Conservation (phyloP, 1,140 invertebrate genomes). For the Anoplophora glabripennis region DNA sequence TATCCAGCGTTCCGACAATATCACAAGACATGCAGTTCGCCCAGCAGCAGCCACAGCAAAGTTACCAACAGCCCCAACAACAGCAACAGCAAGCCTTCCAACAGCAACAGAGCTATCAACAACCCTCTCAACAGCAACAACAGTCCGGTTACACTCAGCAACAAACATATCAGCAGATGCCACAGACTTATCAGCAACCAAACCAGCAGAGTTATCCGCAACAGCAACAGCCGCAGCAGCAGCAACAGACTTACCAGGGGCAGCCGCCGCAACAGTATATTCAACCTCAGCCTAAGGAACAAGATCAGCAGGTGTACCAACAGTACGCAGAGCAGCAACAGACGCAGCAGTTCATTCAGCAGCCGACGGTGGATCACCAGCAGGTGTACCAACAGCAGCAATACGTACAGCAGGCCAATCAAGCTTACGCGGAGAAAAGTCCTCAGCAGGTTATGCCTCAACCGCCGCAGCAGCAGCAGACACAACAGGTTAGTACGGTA, state of each 20-base stretch:
- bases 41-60: constrained; percentile 20
- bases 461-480: constrained; percentile 37
- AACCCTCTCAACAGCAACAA: constrained; percentile 26
- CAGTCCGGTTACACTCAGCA: constrained; percentile 19
- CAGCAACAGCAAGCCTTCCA: constrained; percentile 14
- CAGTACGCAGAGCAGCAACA: constrained; percentile 23
- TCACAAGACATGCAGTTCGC: constrained; percentile 18
- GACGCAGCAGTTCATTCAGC: constrained; percentile 47
- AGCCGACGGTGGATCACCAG: constrained; percentile 27
- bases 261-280: constrained; percentile 21
- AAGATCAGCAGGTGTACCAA: constrained; percentile 28
- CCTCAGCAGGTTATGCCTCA: constrained; percentile 45
- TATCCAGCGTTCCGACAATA: background rate
- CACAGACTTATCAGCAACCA: constrained; percentile 10
- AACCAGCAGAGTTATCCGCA: constrained; percentile 1
- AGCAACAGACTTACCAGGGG: constrained; percentile 2
- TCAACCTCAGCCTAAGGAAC: constrained; percentile 42
- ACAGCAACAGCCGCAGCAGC: background rate
- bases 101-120: constrained; percentile 21
- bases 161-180: constrained; percentile 23
- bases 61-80: constrained; percentile 20
- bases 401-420: constrained; percentile 20
- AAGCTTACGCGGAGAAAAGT: constrained; percentile 39
- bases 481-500: constrained; percentile 12
- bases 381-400: constrained; percentile 24